phyloP scores from a whole-genome alignment of 2,797 vertebrate genomes.

The Siniperca obscura region DNA sequence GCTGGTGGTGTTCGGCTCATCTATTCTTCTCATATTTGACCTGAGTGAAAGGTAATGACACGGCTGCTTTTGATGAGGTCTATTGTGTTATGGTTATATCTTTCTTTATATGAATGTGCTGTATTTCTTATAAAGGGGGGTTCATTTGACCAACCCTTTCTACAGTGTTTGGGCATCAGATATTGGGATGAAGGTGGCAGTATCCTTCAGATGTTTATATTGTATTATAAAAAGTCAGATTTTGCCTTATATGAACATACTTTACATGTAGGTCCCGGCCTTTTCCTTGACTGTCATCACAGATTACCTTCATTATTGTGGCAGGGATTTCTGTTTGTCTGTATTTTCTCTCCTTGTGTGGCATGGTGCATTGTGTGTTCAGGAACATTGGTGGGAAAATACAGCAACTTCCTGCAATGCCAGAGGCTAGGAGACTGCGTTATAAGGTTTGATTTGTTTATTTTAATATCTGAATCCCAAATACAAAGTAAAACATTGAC shows the following conservation, averaged over 20 bases:
- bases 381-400: constrained; percentile 89
- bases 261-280: neutral
- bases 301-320: constrained; percentile 48
- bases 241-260: neutral
- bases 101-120: constrained; percentile 6
- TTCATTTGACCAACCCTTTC: constrained; percentile 62
- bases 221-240: neutral
- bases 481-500: neutral
- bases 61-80: neutral
- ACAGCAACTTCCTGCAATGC: constrained; percentile 84
- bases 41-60: constrained; percentile 90
- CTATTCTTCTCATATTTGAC: constrained; percentile 93
- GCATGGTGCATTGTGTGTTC: constrained; percentile 90
- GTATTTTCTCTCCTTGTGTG: constrained; percentile 90
- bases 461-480: neutral
- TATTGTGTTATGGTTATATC: neutral
- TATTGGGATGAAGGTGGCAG: constrained; percentile 34
- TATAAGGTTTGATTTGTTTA: constrained; percentile 37
- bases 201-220: constrained; percentile 51
- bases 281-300: constrained; percentile 32
- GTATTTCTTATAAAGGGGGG: constrained; percentile 40
- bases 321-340: constrained; percentile 70
- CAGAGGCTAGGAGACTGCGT: constrained; percentile 19
- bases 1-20: constrained; percentile 92
- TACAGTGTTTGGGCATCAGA: constrained; percentile 60